Evolutionary conservation across 1,140 invertebrate species (phyloP).

Genomic region (Bombus confusus): DNA sequence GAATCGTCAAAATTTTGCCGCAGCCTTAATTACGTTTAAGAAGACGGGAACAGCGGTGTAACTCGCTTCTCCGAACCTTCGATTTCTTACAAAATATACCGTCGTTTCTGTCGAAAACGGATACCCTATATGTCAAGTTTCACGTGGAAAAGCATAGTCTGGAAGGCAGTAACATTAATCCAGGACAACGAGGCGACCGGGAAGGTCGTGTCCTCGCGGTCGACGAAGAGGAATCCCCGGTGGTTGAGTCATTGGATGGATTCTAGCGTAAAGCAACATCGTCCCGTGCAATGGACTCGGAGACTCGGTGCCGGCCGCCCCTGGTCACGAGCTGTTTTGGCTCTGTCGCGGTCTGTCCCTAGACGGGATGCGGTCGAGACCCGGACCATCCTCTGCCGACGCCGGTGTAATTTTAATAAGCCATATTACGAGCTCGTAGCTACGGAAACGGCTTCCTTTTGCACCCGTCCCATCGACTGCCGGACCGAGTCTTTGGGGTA

Average conservation of each 20-base stretch:
- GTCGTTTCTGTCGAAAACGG: not conserved
- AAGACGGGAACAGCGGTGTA: no score
- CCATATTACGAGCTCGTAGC: constrained; percentile 75
- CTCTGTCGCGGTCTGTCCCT: constrained; percentile 74
- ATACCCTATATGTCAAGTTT: not conserved
- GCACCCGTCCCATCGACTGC: not conserved
- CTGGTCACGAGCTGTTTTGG: constrained; percentile 66
- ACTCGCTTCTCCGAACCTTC: not conserved
- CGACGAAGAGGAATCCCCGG: constrained; percentile 76
- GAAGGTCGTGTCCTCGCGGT: constrained; percentile 66
- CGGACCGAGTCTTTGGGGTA: constrained; percentile 48
- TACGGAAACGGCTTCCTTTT: constrained; percentile 70
- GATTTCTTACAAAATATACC: not conserved
- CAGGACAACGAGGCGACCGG: constrained; percentile 59
- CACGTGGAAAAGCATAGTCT: constrained; percentile 57
- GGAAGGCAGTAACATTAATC: constrained; percentile 81
- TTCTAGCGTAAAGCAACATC: constrained; percentile 73
- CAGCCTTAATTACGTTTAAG: no score
- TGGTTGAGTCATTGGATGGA: constrained; percentile 76
- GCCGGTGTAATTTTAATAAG: constrained; percentile 82
- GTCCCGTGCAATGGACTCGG: constrained; percentile 62
- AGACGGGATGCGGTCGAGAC: constrained; percentile 76
- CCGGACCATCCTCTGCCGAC: constrained; percentile 29
- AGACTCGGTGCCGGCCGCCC: constrained; percentile 22
- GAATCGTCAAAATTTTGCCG: no score